Evolutionary conservation across 2,113 vertebrate species (phyloP).

Genomic region (Ceratotherium simum): DNA sequence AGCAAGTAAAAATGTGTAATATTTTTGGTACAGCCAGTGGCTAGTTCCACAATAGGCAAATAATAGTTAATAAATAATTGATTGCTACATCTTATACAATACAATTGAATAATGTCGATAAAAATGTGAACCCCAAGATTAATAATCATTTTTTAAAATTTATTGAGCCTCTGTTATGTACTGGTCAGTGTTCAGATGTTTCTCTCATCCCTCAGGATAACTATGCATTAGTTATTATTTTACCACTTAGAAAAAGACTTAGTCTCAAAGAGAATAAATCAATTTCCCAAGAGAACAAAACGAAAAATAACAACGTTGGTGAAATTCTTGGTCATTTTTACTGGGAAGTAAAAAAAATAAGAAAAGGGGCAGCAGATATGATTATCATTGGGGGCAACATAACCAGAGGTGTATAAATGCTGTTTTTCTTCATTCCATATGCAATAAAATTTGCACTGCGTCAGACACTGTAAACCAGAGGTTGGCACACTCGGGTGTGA

Average conservation of each 20-base stretch:
- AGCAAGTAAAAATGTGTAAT: not conserved
- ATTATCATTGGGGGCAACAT: not conserved
- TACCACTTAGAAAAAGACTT: not conserved
- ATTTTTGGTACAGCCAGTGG: not conserved
- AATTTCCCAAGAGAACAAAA: not conserved
- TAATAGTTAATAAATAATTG: not conserved
- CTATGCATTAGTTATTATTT: not conserved
- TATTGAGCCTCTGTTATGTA: not conserved
- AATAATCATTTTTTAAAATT: not conserved
- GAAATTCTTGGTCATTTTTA: not conserved
- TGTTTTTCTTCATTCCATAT: not conserved
- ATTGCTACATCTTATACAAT: not conserved
- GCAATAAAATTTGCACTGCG: not conserved
- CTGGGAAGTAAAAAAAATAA: not conserved
- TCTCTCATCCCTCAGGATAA: not conserved
- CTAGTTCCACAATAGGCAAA: not conserved
- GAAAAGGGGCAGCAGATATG: not conserved
- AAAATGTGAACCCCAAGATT: not conserved
- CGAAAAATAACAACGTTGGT: not conserved
- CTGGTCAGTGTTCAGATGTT: not conserved
- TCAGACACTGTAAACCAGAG: not conserved
- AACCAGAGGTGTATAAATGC: not conserved
- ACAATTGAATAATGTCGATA: not conserved
- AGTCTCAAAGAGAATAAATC: not conserved
- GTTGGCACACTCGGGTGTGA: not conserved